phyloP scores from a whole-genome alignment of 2,888 invertebrate genomes.

The Thymelicus acteon region DNA sequence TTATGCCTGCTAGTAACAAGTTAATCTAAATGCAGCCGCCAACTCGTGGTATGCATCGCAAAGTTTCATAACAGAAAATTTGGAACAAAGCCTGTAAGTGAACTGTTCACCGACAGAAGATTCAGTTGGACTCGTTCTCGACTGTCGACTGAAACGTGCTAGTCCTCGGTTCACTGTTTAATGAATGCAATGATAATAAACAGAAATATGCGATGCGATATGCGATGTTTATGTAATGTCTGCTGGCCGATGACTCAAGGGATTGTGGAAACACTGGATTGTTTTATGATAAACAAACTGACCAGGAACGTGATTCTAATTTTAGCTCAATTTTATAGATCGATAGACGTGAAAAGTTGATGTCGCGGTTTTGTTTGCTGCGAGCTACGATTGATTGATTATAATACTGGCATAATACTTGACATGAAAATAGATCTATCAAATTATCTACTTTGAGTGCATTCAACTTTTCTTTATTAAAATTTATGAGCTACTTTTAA shows the following conservation, averaged over 20 bases:
- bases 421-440: no score
- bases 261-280: constrained; percentile 19
- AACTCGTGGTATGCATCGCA: constrained; percentile 68
- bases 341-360: neutral
- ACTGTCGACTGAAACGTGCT: constrained; percentile 38
- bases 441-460: no score
- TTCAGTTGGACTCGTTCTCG: constrained; percentile 40
- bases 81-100: constrained; percentile 65
- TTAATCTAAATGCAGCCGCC: constrained; percentile 82
- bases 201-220: constrained; percentile 6
- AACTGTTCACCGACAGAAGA: constrained; percentile 49
- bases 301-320: constrained; percentile 3
- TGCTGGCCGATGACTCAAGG: constrained; percentile 26
- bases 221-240: constrained; percentile 26
- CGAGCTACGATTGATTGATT: no score
- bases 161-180: constrained; percentile 18
- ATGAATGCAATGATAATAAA: constrained; percentile 33
- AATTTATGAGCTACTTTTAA: no score
- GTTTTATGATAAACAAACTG: constrained; percentile 23
- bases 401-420: no score
- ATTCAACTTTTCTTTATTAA: no score
- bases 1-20: constrained; percentile 83
- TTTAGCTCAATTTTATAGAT: neutral
- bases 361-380: no score
- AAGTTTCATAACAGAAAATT: constrained; percentile 80